These are phyloP conservation scores for Thalassarche chlororhynchos DNA, from an alignment of 2,113 vertebrate species.

Conservation along the genomic window DNA sequence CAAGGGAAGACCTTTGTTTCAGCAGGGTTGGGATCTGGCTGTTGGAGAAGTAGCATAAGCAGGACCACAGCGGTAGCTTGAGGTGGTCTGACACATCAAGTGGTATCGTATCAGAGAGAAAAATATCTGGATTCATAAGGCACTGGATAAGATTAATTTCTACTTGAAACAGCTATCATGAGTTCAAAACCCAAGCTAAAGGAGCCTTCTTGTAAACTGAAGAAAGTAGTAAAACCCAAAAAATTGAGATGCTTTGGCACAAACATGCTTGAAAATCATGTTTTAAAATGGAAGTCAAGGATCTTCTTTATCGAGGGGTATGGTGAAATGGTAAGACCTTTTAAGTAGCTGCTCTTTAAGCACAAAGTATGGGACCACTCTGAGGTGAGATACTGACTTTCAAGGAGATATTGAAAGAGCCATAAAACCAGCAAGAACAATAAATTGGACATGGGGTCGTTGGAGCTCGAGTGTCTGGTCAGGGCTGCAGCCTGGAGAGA, in stretches of 20 bases:
- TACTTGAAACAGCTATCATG: not conserved
- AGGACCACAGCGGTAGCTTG: not conserved
- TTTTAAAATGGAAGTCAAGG: not conserved
- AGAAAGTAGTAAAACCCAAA: not conserved
- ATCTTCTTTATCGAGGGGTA: not conserved
- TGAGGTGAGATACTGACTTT: not conserved
- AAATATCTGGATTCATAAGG: not conserved
- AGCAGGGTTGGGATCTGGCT: not conserved
- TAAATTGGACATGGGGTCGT: not conserved
- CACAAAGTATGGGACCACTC: not conserved
- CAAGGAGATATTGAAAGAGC: not conserved
- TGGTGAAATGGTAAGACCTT: not conserved
- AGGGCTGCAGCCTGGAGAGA: not conserved
- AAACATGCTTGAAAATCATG: not conserved
- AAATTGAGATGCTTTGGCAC: not conserved
- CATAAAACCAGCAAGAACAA: not conserved
- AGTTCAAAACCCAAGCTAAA: not conserved
- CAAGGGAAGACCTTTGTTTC: not conserved
- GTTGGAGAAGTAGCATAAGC: not conserved
- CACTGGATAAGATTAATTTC: not conserved
- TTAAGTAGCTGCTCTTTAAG: not conserved
- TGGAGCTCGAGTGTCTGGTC: fast-evolving
- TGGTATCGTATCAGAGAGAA: too few species aligned
- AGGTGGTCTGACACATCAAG: not conserved
- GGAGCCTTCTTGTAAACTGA: not conserved